phyloP scores from a whole-genome alignment of 2,888 invertebrate species.

The Lysandra bellargus region DNA sequence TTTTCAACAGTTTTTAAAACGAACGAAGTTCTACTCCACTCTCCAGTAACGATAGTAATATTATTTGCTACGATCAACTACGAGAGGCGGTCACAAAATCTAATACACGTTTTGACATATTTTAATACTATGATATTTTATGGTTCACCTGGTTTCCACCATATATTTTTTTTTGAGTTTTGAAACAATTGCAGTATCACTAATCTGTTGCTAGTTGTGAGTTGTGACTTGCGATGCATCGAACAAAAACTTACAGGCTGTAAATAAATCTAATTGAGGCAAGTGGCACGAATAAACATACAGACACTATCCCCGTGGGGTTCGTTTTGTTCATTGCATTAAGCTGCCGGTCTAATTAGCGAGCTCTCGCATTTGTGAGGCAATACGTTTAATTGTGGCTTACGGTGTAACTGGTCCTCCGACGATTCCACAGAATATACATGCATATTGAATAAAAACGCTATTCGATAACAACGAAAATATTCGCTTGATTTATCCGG shows the following conservation, averaged over 20 bases:
- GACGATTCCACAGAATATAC: neutral
- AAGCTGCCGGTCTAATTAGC: constrained; percentile 29
- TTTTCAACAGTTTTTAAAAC: neutral
- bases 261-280: constrained; percentile 27
- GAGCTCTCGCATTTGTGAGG: constrained; percentile 29
- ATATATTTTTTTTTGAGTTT: too few relatives aligned
- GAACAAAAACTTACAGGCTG: neutral
- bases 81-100: too few relatives aligned
- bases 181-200: too few relatives aligned
- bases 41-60: too few relatives aligned
- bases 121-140: too few relatives aligned
- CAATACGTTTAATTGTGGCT: constrained; percentile 30
- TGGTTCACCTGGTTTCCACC: too few relatives aligned
- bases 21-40: too few relatives aligned
- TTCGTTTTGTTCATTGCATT: constrained; percentile 31
- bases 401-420: constrained; percentile 20
- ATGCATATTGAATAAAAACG: constrained; percentile 1
- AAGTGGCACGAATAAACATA: constrained; percentile 26
- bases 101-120: too few relatives aligned
- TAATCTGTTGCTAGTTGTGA: too few relatives aligned
- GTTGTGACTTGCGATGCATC: neutral
- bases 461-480: too few relatives aligned
- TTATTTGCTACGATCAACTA: too few relatives aligned
- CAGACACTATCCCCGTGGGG: constrained; percentile 16
- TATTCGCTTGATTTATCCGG: too few relatives aligned